Percentiles rank a stretch among this genome's conserved stretches.
Conservation (phyloP, 2,888 invertebrate species). For the Pandemis cinnamomeana region DNA sequence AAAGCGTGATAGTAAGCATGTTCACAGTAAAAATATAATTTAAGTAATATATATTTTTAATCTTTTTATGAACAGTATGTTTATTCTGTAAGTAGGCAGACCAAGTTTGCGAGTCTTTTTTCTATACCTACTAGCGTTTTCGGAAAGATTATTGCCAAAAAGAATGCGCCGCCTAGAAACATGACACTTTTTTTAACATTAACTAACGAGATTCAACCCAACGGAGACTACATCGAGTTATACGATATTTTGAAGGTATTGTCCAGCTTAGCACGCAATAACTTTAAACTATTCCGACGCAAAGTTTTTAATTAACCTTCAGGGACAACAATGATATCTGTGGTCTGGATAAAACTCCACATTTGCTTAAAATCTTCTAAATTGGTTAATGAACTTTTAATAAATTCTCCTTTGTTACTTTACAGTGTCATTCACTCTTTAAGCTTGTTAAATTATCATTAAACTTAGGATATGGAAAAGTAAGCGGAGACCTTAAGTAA, state of each 20-base stretch:
- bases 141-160: neutral
- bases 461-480: neutral
- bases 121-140: neutral
- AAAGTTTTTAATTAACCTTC: conserved; percentile 30
- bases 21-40: neutral
- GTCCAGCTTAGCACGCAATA: conserved; percentile 12
- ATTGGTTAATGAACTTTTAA: conserved; percentile 8
- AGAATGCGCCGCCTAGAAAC: neutral
- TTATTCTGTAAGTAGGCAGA: no score
- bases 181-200: neutral
- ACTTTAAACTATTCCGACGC: conserved; percentile 38
- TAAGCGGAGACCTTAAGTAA: no score
- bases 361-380: conserved; percentile 15
- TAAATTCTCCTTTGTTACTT: neutral
- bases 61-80: no score
- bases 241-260: conserved; percentile 12
- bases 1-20: neutral
- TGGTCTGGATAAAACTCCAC: conserved; percentile 3
- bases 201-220: neutral
- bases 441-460: neutral
- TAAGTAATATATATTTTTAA: neutral
- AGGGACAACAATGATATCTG: conserved; percentile 20
- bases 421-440: neutral
- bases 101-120: neutral
- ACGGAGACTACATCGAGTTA: neutral